Evolutionary conservation across 1,140 invertebrate genomes (phyloP).

Genomic region (Diorhabda elongata): DNA sequence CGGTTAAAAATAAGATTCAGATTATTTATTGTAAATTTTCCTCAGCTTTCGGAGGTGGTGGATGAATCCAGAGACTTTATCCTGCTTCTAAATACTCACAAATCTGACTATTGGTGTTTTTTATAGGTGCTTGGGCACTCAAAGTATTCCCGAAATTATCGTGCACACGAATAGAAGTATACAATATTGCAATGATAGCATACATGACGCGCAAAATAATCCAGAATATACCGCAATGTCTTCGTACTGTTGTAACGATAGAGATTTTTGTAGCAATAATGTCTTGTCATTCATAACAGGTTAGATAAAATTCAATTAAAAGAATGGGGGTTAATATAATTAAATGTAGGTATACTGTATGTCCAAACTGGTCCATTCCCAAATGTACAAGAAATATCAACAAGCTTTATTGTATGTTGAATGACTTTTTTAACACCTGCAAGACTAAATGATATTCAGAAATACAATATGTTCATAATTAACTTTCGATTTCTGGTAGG

Average conservation of each 20-base stretch:
- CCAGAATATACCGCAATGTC: constrained; percentile 25
- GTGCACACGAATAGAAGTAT: constrained; percentile 18
- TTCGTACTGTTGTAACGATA: constrained; percentile 35
- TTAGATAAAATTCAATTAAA: constrained; percentile 17
- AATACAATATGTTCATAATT: too few species aligned
- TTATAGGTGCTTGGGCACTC: constrained; percentile 39
- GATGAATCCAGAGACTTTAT: too few species aligned
- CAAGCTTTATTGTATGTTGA: not conserved
- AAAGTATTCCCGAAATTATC: constrained; percentile 30
- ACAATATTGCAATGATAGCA: constrained; percentile 36
- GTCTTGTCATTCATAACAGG: constrained; percentile 18
- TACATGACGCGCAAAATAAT: constrained; percentile 19
- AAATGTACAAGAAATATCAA: not conserved
- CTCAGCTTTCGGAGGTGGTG: too few species aligned
- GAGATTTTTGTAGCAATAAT: constrained; percentile 38
- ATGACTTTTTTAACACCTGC: too few species aligned
- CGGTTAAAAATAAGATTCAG: too few species aligned
- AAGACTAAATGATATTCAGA: too few species aligned
- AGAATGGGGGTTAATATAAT: constrained; percentile 8
- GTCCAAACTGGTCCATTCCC: constrained; percentile 11
- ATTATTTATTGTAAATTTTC: too few species aligned
- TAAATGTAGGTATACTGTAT: constrained; percentile 1
- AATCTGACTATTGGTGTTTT: constrained; percentile 20
- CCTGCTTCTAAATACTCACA: too few species aligned
- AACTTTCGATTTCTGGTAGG: too few species aligned